Base-by-base conservation (phyloP, 2,113 vertebrate genomes). In the Clarias macrocephalus region DNA sequence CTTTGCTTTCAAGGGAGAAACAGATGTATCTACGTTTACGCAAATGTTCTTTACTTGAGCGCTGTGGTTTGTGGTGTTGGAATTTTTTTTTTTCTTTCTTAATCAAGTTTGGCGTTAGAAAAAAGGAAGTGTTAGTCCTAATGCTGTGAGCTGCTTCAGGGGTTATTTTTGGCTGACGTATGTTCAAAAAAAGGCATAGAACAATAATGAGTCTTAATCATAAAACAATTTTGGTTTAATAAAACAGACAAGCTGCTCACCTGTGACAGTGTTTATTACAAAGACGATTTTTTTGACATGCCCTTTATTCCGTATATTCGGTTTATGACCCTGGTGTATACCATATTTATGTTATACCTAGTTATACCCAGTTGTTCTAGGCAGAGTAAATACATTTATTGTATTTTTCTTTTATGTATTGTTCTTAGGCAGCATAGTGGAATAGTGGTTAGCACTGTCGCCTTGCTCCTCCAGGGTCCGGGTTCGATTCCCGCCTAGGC, bases 1-100 rank as follows among this genome's bases (percentile, higher is more conserved):
- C 30, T 68, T 30, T 42, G 21, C 28, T 54, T 25, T 80, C 23
- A n/a, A n/a, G 57, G 15, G 23, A 37, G 63, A 63, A 57, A 9
- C 3, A 37, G 19, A 10, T 52, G 10, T 25, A 6, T 52, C 37
- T 63, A 10, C 1, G n/a, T 70, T 88, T 88, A 42, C 57, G 66
- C 23, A 75, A 88, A 28, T 82, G 83, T 76, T 88, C 83, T 85
- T 37, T 54, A 63, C 2, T 56, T 0, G 28, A 19, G 23, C 11
- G 6, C 25, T 65, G 87, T 82, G 87, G 76, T 76, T 85, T 85
- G 65, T 42, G 28, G 19, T 30, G 37, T 23, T 59, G 77, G 77
- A 11, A 59, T 15, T 62, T 62, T 80, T 80, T 62, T 80, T 60
- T 62, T 25, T 81, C 57, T 81, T 62, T 25, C 79, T 81, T 81